A percentile compares a stretch with the other conserved stretches of the same genome.
These are phyloP conservation scores for Argyra leucocephala DNA, from an alignment of 2,888 invertebrate species.

Conservation along the genomic window DNA sequence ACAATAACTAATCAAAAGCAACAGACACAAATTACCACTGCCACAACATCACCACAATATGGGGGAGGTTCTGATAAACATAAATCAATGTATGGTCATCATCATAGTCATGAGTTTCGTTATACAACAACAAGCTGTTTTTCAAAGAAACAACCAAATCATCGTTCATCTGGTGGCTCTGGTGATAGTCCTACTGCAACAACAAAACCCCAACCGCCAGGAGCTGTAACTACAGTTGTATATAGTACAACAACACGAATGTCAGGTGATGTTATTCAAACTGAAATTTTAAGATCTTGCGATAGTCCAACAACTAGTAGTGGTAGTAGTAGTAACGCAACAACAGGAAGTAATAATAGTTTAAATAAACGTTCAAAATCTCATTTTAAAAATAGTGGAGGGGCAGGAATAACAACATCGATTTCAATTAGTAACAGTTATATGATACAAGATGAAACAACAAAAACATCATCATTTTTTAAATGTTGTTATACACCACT, in stretches of 20 bases:
- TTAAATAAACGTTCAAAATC: slow-evolving; percentile 1
- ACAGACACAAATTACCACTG: slow-evolving; percentile 8
- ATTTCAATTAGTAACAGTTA: slow-evolving; percentile 16
- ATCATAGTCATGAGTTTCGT: neutral
- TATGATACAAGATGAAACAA: slow-evolving; percentile 15
- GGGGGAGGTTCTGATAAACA: neutral
- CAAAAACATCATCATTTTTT: slow-evolving; percentile 34
- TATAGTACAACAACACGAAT: slow-evolving; percentile 19
- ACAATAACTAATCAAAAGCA: slow-evolving; percentile 13
- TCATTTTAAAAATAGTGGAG: neutral
- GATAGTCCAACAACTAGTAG: neutral
- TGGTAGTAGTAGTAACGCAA: neutral
- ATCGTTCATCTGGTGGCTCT: neutral
- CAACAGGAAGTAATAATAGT: slow-evolving; percentile 4
- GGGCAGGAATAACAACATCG: slow-evolving; percentile 4
- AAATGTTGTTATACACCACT: slow-evolving; percentile 42
- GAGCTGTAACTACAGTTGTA: slow-evolving; percentile 15
- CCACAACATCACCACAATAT: neutral
- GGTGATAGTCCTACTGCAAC: neutral
- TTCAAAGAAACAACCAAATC: neutral
- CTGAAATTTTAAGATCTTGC: slow-evolving; percentile 8
- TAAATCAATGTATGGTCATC: neutral
- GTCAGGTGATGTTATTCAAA: slow-evolving; percentile 18
- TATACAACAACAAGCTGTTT: neutral
- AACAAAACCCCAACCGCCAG: neutral